Base-by-base conservation (phyloP, 2,888 invertebrate genomes). In the Macrosoma leucophasiata region DNA sequence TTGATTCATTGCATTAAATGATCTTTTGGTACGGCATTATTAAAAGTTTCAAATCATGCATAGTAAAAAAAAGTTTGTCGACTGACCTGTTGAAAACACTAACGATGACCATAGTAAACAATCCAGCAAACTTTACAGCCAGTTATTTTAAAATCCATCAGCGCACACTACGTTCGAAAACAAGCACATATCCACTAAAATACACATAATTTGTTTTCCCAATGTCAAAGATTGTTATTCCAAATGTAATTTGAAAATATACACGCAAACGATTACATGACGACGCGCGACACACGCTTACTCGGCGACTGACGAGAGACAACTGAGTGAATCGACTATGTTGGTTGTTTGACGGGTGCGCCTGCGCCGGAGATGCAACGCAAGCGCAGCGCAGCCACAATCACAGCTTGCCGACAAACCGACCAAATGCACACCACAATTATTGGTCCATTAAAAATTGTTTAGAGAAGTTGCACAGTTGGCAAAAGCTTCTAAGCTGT, bases 101-200 rank as follows among this genome's bases (percentile, higher is more conserved):
- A 65, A 84, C 81, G 61, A 84, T 82, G 65, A 84, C 82, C 82
- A 84, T 84, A 71, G 62, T 81, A 70, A 74, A 75, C 63, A 74
- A 79, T 78, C 81, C 79, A 67, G 59, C 46, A 49, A 47, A 50
- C 33, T 42, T 45, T n/a, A n/a, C n/a, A 54, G 49, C 41, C 52
- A 36, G 48, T 48, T 53, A 54, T 52, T 49, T 50, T 52, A 48
- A 50, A 63, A 71, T 73, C 63, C 58, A 62, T 72, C 42, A 69
- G 58, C 64, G 54, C 59, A 62, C 56, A 45, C 39, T 31, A 62
- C 45, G 58, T 52, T 61, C 52, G 51, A 46, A 63, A 62, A 62
- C 56, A 57, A 51, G 58, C 69, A 76, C 75, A 76, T 75, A 67
- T 65, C 61, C 75, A 77, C 74, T 55, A 57, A 62, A 65, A 68